phyloP scores from a whole-genome alignment of 2,113 vertebrate species.

The Stomatorhinus ivindoensis region DNA sequence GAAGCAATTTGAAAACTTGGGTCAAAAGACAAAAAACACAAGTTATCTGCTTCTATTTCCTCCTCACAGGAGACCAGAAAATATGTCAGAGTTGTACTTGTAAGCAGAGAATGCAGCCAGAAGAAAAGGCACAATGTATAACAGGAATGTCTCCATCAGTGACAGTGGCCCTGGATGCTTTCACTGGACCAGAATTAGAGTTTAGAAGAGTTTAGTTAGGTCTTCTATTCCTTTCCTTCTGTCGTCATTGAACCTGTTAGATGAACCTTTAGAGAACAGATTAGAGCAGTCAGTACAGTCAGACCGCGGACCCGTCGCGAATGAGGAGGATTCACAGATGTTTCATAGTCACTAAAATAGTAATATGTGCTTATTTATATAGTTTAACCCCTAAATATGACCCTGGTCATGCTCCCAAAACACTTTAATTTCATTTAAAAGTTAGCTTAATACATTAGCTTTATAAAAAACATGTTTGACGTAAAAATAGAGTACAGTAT shows the following conservation, averaged over 20 bases:
- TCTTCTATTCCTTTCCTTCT: not conserved
- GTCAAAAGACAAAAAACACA: constrained; percentile 2
- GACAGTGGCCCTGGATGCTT: not conserved
- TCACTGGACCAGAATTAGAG: not conserved
- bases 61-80: not conserved
- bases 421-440: no score
- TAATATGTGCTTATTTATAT: no score
- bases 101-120: not conserved
- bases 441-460: no score
- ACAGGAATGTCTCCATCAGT: not conserved
- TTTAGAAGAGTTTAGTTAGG: not conserved
- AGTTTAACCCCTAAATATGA: no score
- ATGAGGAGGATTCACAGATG: no score
- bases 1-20: not conserved
- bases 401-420: no score
- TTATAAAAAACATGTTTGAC: no score
- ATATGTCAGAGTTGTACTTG: not conserved
- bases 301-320: not conserved
- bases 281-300: not conserved
- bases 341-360: no score
- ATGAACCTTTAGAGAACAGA: not conserved
- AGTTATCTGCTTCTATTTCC: not conserved
- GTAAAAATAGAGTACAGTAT: no score
- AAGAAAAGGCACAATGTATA: not conserved
- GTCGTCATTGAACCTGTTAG: not conserved